phyloP scores from a whole-genome alignment of 2,113 vertebrate genomes.

The Melanerpes formicivorus region DNA sequence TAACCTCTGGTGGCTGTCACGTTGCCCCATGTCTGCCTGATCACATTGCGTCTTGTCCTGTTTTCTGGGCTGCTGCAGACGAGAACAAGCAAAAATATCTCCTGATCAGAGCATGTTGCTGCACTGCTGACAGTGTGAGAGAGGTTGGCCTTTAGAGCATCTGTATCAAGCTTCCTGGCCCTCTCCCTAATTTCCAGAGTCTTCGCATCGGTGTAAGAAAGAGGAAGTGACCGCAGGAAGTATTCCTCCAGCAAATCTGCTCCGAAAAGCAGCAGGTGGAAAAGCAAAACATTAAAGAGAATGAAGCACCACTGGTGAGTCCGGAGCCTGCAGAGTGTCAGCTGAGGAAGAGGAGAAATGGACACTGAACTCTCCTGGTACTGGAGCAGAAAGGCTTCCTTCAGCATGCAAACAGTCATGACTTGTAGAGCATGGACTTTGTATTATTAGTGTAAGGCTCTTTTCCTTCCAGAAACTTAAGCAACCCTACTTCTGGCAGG shows the following conservation, averaged over 20 bases:
- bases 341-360: constrained; percentile 57
- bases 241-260: constrained; percentile 92
- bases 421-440: rapidly evolving
- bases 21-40: constrained; percentile 90
- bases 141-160: constrained; percentile 73
- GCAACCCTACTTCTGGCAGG: background rate
- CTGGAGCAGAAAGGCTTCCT: background rate
- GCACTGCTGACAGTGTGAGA: constrained; percentile 72
- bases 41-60: constrained; percentile 73
- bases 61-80: constrained; percentile 83
- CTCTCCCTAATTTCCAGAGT: constrained; percentile 82
- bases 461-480: background rate
- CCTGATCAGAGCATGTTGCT: constrained; percentile 68
- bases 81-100: constrained; percentile 85
- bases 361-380: background rate
- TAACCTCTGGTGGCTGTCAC: constrained; percentile 70
- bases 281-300: constrained; percentile 87
- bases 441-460: background rate
- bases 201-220: constrained; percentile 78
- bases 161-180: constrained; percentile 83
- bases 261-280: constrained; percentile 90
- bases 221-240: constrained; percentile 82
- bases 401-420: background rate
- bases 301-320: constrained; percentile 95
- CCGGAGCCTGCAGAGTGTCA: constrained; percentile 82